Percentiles rank a stretch among this genome's conserved stretches.
These are phyloP conservation scores for Nothobranchius furzeri DNA, from an alignment of 2,113 vertebrate species.

Conservation along the genomic window DNA sequence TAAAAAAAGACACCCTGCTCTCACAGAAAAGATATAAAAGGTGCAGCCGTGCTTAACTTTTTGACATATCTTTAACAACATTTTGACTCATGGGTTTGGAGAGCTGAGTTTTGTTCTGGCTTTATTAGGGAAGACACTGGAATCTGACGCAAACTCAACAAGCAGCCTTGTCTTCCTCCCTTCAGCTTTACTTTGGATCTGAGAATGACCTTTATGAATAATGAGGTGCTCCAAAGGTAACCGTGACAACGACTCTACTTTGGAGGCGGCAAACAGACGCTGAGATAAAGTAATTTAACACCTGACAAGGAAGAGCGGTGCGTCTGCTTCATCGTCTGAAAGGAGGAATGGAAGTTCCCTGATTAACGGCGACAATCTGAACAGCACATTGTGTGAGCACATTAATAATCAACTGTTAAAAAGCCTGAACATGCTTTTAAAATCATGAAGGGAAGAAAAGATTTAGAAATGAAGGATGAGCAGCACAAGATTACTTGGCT, in stretches of 20 bases:
- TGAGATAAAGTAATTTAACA: conserved; percentile 52
- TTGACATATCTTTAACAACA: background rate
- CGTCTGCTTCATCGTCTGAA: conserved; percentile 41
- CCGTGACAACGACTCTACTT: conserved; percentile 51
- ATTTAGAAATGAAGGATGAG: conserved; percentile 43
- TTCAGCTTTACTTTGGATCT: conserved; percentile 41
- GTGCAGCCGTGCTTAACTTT: background rate
- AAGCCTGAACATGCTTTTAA: conserved; percentile 56
- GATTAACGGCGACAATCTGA: conserved; percentile 68
- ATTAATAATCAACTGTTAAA: conserved; percentile 72
- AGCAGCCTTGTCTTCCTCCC: conserved; percentile 32
- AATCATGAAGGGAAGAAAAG: conserved; percentile 38
- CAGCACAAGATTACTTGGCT: conserved; percentile 59
- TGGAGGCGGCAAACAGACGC: conserved; percentile 40
- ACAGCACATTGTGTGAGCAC: conserved; percentile 56
- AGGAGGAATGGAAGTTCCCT: conserved; percentile 41
- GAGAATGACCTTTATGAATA: conserved; percentile 72
- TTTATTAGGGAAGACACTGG: background rate
- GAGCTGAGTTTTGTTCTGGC: conserved; percentile 8
- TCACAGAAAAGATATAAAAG: background rate
- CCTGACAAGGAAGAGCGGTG: conserved; percentile 49
- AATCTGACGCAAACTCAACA: conserved; percentile 26
- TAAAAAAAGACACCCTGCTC: too few relatives aligned
- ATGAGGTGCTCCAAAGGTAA: conserved; percentile 61
- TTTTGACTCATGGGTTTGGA: conserved; percentile 7